Conservation (phyloP, 2,888 invertebrate genomes). For the Idaea biselata region DNA sequence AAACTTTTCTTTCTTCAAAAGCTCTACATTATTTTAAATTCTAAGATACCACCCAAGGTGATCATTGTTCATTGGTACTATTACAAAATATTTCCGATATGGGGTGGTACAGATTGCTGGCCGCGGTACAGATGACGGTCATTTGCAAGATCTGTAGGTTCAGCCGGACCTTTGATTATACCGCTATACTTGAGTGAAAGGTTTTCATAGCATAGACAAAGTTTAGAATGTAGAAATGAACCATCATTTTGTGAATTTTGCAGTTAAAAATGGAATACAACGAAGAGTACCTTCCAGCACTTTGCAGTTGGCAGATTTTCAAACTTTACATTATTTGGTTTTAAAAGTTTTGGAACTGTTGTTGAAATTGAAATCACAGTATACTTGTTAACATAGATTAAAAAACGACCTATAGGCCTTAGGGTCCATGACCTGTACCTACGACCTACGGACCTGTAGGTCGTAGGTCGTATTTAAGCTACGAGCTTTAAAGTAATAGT, state of each 20-base stretch:
- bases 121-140: slow-evolving; percentile 1
- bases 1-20: background rate
- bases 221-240: background rate
- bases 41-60: background rate
- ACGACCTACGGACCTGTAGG: no score
- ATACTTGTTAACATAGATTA: no score
- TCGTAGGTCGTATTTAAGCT: no score
- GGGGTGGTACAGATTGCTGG: slow-evolving; percentile 2
- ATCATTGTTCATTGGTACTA: background rate
- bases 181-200: slow-evolving; percentile 3
- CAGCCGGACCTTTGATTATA: slow-evolving; percentile 14
- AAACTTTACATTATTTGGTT: background rate
- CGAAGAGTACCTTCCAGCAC: no score
- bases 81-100: background rate
- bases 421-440: no score
- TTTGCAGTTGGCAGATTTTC: background rate
- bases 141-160: background rate
- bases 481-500: background rate
- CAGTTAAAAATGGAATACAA: no score
- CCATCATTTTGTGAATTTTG: no score
- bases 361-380: background rate
- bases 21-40: background rate
- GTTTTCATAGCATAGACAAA: slow-evolving; percentile 1
- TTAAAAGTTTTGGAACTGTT: background rate
- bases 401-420: no score